phyloP scores from a whole-genome alignment of 2,888 invertebrate species.

The Drosophila gaucha region DNA sequence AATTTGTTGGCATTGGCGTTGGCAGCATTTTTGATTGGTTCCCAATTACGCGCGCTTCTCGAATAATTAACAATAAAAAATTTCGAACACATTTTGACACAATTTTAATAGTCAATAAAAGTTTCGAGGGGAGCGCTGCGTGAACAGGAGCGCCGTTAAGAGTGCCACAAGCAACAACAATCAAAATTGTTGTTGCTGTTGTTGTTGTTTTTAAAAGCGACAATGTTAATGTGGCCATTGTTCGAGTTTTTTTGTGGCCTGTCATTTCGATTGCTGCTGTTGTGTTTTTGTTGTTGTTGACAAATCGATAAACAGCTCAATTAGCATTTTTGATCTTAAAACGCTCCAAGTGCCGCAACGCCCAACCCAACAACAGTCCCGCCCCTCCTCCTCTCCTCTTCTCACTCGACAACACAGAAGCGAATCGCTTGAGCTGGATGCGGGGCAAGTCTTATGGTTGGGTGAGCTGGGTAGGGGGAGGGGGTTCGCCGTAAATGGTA shows the following conservation, averaged over 20 bases:
- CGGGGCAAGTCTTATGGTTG: neutral
- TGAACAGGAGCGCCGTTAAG: conserved; percentile 46
- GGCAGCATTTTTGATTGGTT: conserved; percentile 45
- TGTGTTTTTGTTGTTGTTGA: conserved; percentile 62
- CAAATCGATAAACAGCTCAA: conserved; percentile 81
- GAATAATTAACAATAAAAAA: conserved; percentile 72
- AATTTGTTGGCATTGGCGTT: conserved; percentile 33
- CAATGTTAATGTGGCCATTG: conserved; percentile 65
- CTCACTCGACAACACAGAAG: neutral
- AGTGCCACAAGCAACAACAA: conserved; percentile 24
- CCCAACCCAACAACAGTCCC: conserved; percentile 37
- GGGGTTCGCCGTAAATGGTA: conserved; percentile 35
- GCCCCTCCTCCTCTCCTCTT: neutral
- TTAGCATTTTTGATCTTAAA: conserved; percentile 74
- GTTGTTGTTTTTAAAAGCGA: conserved; percentile 24
- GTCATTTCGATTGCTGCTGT: conserved; percentile 42
- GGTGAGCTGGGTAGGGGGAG: neutral
- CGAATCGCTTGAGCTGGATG: conserved; percentile 2
- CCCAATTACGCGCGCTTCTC: conserved; percentile 43
- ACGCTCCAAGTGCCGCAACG: conserved; percentile 46
- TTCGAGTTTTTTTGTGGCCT: conserved; percentile 45
- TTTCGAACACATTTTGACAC: conserved; percentile 79
- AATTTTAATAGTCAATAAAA: conserved; percentile 82
- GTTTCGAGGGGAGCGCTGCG: conserved; percentile 34
- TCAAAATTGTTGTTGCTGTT: conserved; percentile 8